Evolutionary conservation across 2,113 vertebrate species (phyloP).

Genomic region (Chaenogobius annularis): DNA sequence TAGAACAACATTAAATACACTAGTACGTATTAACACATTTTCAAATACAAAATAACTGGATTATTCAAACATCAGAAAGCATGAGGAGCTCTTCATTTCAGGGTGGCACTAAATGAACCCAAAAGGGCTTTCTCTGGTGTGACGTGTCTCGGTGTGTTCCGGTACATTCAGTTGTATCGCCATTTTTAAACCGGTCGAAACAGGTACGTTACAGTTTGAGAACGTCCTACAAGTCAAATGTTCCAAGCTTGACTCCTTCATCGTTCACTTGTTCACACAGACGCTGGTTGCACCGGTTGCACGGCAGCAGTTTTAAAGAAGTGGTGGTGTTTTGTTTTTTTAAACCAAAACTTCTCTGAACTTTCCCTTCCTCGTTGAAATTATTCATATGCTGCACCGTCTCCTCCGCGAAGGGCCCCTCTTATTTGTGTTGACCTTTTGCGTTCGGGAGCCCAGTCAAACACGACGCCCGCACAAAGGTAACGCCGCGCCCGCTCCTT

Average conservation of each 20-base stretch:
- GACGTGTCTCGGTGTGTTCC: too few species aligned
- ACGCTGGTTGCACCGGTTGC: background rate
- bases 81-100: too few species aligned
- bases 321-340: background rate
- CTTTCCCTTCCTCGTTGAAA: conserved; percentile 16
- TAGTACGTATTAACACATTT: too few species aligned
- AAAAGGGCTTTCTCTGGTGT: too few species aligned
- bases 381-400: conserved; percentile 48
- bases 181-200: too few species aligned
- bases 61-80: too few species aligned
- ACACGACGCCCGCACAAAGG: conserved; percentile 63
- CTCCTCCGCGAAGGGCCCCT: conserved; percentile 18
- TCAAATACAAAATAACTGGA: too few species aligned
- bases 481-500: conserved; percentile 80
- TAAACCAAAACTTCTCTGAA: background rate
- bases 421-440: conserved; percentile 71
- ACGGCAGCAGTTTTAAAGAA: background rate
- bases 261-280: too few species aligned
- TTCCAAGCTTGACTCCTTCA: background rate
- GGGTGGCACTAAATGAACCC: too few species aligned
- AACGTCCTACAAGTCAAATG: background rate
- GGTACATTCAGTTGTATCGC: too few species aligned
- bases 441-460: conserved; percentile 24
- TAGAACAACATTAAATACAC: too few species aligned
- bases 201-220: too few species aligned